Conservation (phyloP, 2,888 invertebrate genomes). For the Catocala sponsa region DNA sequence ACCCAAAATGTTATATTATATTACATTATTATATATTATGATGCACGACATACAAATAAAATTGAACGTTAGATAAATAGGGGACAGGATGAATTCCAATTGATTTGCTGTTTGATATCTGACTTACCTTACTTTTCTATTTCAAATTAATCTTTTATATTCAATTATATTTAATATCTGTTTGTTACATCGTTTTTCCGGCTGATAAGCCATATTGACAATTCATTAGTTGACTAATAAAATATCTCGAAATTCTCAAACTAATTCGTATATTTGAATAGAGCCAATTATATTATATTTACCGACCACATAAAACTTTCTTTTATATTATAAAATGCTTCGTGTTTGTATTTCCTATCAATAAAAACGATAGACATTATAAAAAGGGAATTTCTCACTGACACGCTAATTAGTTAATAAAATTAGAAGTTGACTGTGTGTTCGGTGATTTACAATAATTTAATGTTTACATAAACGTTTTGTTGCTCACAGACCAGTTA, state of each 20-base stretch:
- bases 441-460: slow-evolving; percentile 34
- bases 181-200: background rate
- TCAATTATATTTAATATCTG: background rate
- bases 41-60: no score
- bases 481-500: slow-evolving; percentile 5
- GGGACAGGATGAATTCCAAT: no score
- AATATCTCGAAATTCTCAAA: background rate
- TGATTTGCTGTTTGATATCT: no score
- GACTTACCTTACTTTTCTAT: no score
- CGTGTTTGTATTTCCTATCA: slow-evolving; percentile 27
- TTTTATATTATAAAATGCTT: slow-evolving; percentile 23
- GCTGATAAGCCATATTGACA: slow-evolving; percentile 1
- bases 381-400: slow-evolving; percentile 30
- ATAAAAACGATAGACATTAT: slow-evolving; percentile 35
- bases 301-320: slow-evolving; percentile 15
- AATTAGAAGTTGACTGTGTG: slow-evolving; percentile 29
- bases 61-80: no score
- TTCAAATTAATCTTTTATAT: no score
- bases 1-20: no score
- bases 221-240: slow-evolving; percentile 7
- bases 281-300: slow-evolving; percentile 12
- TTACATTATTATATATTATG: no score
- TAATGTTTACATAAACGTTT: slow-evolving; percentile 20
- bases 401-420: slow-evolving; percentile 44
- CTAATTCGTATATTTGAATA: slow-evolving; percentile 14